A percentile compares a stretch with the other conserved stretches of the same genome.
Conservation (phyloP, 2,797 vertebrate genomes). For the Coccyzus lansbergi region DNA sequence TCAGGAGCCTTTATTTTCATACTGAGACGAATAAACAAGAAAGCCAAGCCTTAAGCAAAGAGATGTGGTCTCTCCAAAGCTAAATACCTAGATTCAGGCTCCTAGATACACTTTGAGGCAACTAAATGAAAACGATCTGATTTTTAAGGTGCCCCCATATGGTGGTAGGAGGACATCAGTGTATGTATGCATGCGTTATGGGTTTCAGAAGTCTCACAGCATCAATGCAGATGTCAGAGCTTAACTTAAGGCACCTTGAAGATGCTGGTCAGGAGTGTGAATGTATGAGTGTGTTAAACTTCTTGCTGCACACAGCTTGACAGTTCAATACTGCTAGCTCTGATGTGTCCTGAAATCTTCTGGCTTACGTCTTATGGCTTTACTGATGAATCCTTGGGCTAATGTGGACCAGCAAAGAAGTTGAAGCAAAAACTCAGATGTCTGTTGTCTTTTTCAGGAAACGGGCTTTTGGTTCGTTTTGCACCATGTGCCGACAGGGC, state of each 20-base stretch:
- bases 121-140: background rate
- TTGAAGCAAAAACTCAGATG: background rate
- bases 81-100: background rate
- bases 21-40: background rate
- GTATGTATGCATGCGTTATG: too few relatives aligned
- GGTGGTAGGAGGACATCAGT: background rate
- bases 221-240: background rate
- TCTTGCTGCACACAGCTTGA: background rate
- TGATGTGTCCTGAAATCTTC: background rate
- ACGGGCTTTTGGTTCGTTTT: conserved; percentile 98
- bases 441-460: conserved; percentile 80
- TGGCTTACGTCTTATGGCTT: background rate
- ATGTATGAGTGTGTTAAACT: fast-evolving
- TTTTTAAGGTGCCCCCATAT: background rate
- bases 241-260: background rate
- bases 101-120: background rate
- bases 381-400: background rate
- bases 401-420: background rate
- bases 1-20: background rate
- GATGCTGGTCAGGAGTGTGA: background rate
- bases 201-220: background rate
- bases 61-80: background rate
- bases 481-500: conserved; percentile 93
- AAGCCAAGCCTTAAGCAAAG: background rate
- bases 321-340: background rate